phyloP scores from a whole-genome alignment of 2,113 vertebrate species.

The Raja brachyura region DNA sequence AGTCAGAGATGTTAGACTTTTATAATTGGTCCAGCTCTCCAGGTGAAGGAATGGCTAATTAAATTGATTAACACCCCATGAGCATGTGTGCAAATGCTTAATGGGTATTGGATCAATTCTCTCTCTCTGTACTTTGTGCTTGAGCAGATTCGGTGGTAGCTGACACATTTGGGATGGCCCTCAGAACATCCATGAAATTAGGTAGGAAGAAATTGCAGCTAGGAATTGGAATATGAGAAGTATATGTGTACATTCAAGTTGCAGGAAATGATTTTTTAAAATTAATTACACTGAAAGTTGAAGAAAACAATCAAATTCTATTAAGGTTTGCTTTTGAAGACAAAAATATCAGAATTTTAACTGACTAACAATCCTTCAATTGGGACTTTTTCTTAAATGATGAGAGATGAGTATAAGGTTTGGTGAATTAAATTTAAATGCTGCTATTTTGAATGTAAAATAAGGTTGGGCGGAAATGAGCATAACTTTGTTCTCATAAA shows the following conservation, averaged over 20 bases:
- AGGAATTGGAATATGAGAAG: background rate
- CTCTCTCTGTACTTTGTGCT: background rate
- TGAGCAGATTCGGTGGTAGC: background rate
- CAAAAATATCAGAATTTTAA: background rate
- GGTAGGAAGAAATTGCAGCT: background rate
- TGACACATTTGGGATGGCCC: background rate
- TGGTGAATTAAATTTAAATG: background rate
- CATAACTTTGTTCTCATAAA: constrained; percentile 17
- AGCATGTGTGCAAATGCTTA: background rate
- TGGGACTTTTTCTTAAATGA: constrained; percentile 5
- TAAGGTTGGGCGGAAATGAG: constrained; percentile 10
- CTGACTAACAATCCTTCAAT: background rate
- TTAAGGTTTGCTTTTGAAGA: background rate
- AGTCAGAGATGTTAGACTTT: background rate
- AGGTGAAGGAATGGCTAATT: background rate
- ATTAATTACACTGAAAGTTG: background rate
- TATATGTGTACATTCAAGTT: background rate
- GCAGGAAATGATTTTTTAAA: background rate
- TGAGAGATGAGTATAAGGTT: background rate
- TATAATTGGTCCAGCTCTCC: background rate
- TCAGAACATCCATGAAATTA: background rate
- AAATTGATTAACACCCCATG: background rate
- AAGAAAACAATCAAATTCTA: constrained; percentile 8
- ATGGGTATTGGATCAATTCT: background rate
- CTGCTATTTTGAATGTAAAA: background rate